Evolutionary conservation across 2,113 vertebrate genomes (phyloP).

Genomic region (Hiodon alosoides): DNA sequence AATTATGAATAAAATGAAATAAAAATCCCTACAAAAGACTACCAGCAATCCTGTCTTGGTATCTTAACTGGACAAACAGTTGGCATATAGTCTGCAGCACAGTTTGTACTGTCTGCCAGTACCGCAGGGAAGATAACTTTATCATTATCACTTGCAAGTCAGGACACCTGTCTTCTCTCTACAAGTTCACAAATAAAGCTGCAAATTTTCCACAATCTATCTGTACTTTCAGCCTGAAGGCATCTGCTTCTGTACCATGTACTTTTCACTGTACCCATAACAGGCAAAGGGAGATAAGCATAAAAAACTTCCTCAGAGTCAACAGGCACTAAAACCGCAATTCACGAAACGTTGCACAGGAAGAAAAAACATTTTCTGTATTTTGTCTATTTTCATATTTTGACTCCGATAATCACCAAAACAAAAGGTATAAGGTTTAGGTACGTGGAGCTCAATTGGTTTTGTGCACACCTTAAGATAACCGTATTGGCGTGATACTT

Average conservation of each 20-base stretch:
- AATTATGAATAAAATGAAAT: no score
- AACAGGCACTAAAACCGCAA: not conserved
- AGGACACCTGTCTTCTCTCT: slow-evolving; percentile 27
- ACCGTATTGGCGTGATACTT: no score
- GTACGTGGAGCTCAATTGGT: not conserved
- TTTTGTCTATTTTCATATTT: not conserved
- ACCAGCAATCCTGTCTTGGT: no score
- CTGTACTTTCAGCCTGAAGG: slow-evolving; percentile 3
- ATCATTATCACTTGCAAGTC: slow-evolving; percentile 37
- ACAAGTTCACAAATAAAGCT: slow-evolving; percentile 19
- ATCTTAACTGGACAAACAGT: not conserved
- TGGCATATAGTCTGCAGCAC: not conserved
- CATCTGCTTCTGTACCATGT: not conserved
- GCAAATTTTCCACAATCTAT: slow-evolving; percentile 6
- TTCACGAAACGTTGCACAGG: no score
- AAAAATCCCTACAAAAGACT: no score
- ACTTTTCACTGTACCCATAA: slow-evolving; percentile 1
- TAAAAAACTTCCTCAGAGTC: not conserved
- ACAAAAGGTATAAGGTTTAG: no score
- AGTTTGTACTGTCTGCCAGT: not conserved
- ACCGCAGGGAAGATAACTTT: slow-evolving; percentile 22
- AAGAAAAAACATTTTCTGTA: not conserved
- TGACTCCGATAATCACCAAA: not conserved
- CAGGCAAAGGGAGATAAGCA: not conserved
- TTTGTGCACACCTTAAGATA: no score